Conservation (phyloP, 2,797 vertebrate genomes). For the Meda fulgida region DNA sequence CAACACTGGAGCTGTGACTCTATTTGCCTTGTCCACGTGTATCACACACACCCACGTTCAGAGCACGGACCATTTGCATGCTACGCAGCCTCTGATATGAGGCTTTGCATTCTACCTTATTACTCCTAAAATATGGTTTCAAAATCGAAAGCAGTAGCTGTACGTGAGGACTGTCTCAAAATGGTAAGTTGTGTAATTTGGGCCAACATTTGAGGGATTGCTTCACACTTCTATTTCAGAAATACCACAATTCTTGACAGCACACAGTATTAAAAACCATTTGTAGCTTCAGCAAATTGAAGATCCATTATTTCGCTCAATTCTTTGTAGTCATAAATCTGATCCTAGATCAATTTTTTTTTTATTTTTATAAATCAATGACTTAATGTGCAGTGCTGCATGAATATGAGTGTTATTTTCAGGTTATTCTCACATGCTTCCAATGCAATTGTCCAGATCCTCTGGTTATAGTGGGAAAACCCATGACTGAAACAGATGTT, state of each 20-base stretch:
- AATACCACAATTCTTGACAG: not conserved
- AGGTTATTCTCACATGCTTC: not conserved
- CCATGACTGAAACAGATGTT: constrained; percentile 52
- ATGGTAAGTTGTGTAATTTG: not conserved
- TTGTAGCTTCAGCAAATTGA: not conserved
- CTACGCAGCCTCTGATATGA: not conserved
- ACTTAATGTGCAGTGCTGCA: not conserved
- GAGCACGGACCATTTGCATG: constrained; percentile 17
- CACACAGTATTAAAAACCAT: not conserved
- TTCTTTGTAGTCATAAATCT: not conserved
- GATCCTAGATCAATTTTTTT: not conserved
- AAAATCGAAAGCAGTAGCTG: not conserved
- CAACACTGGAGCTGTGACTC: not conserved
- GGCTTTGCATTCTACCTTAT: constrained; percentile 1
- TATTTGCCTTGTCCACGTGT: not conserved
- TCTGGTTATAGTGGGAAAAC: constrained; percentile 34
- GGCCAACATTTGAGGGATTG: not conserved
- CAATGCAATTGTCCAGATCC: constrained; percentile 22
- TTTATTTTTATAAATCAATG: too few species aligned
- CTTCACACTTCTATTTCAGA: not conserved
- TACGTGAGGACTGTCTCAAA: not conserved
- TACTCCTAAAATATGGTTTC: not conserved
- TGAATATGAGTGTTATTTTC: not conserved
- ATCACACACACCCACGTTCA: constrained; percentile 1
- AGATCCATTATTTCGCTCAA: not conserved